Base-by-base conservation (phyloP, 2,888 invertebrate genomes). In the Petrophora chlorosata region DNA sequence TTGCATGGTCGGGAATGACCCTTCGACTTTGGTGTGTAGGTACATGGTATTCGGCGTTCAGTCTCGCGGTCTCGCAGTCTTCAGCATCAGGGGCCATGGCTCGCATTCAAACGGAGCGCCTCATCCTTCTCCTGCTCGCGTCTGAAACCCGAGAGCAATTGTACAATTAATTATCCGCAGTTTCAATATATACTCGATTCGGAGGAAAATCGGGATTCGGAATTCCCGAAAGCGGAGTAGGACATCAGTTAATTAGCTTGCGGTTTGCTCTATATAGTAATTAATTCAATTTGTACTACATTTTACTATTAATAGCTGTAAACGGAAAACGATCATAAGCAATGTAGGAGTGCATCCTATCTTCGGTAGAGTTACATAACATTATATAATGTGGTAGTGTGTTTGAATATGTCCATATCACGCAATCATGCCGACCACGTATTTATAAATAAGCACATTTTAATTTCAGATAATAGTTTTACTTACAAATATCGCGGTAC, bases 61-160 rank as follows among this genome's bases (percentile, higher is more conserved):
- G 65, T 51, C 67, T 67, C 56, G 71, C 73, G 43, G 76, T 70
- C 59, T 79, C 83, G 65, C 74, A 79, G 58, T 77, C 25, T 25
- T 25, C 76, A 51, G 72, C 79, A 51, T 80, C 63, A n/a, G 79
- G 79, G 61, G 84, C 70, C 85, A 85, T 85, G 35, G 45, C 35
- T 40, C 34, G n/a, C n/a, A n/a, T n/a, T n/a, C 45, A 34, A 40
- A 47, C 56, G 26, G 39, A 13, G 9, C 23, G 4, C 5, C 49
- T 53, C 53, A 56, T 65, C 43, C 46, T 45, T 49, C 47, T 14
- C 38, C 45, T 33, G 30, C 25, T 33, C 44, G 28, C 35, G 28
- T 32, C 60, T 61, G 53, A 16, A 54, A 50, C 15, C 3, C 22
- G 29, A 33, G 12, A 38, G 28, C 2, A 17, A 12, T 16, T 40